These are phyloP conservation scores for Sepiola atlantica DNA, from an alignment of 2,888 invertebrate genomes.

Conservation along the genomic window DNA sequence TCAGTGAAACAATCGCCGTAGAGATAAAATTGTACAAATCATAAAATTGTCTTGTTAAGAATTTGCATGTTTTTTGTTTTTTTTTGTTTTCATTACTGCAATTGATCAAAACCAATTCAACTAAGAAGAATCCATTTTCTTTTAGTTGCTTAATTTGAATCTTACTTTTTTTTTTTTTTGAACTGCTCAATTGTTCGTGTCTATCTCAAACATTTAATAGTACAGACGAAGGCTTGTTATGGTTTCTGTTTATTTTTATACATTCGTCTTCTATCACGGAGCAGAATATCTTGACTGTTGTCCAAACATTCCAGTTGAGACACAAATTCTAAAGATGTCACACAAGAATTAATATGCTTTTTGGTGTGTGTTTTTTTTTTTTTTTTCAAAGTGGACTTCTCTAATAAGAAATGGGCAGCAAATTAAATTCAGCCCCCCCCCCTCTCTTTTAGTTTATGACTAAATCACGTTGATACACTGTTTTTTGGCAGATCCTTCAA, in stretches of 20 bases:
- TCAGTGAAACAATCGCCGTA: not conserved
- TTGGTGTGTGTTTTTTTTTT: no score
- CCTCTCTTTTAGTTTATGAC: no score
- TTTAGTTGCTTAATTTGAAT: not conserved
- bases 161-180: not conserved
- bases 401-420: not conserved
- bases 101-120: not conserved
- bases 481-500: no score
- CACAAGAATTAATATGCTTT: not conserved
- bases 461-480: no score
- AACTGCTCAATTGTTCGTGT: not conserved
- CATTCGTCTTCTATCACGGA: not conserved
- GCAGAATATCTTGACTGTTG: not conserved
- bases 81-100: not conserved
- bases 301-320: conserved; percentile 32
- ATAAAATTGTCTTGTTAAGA: not conserved
- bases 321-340: not conserved
- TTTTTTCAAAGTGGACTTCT: not conserved
- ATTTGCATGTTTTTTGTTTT: no score
- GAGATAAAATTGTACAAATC: not conserved
- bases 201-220: not conserved
- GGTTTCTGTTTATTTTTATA: not conserved
- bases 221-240: not conserved
- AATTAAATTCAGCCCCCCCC: not conserved
- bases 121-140: no score